These are phyloP conservation scores for Drosophila azteca DNA, from an alignment of 1,140 invertebrate genomes.

Conservation along the genomic window DNA sequence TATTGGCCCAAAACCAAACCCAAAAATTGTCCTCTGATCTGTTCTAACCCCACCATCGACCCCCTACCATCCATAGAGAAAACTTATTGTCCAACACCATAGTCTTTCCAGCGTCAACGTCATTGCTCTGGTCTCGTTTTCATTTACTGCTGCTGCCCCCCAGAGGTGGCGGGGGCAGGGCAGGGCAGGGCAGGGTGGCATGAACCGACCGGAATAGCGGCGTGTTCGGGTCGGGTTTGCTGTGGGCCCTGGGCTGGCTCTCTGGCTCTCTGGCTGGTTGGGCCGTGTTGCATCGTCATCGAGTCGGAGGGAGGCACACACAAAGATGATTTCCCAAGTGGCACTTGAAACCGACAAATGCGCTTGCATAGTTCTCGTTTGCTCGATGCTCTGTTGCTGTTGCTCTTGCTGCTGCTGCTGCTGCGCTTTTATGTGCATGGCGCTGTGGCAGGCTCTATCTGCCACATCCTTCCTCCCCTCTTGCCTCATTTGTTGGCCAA, in stretches of 20 bases:
- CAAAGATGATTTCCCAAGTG: slow-evolving; percentile 81
- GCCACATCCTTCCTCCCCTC: not conserved
- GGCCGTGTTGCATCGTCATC: slow-evolving; percentile 12
- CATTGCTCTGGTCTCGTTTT: slow-evolving; percentile 59
- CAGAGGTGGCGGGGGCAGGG: slow-evolving; percentile 24
- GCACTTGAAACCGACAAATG: slow-evolving; percentile 76
- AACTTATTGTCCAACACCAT: slow-evolving; percentile 57
- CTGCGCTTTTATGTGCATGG: slow-evolving; percentile 66
- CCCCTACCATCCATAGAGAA: slow-evolving; percentile 2
- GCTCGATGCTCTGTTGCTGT: slow-evolving; percentile 23
- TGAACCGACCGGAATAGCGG: not conserved
- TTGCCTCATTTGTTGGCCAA: slow-evolving; percentile 61
- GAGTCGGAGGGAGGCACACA: slow-evolving; percentile 35
- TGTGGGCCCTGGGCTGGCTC: not conserved
- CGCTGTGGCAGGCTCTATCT: slow-evolving; percentile 7
- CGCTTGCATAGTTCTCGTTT: slow-evolving; percentile 49
- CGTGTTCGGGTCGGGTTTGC: not conserved
- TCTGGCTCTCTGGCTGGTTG: not conserved
- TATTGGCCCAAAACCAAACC: slow-evolving; percentile 1
- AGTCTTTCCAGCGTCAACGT: slow-evolving; percentile 56
- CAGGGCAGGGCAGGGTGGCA: not conserved
- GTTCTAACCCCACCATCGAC: not conserved
- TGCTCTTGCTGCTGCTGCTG: slow-evolving; percentile 35
- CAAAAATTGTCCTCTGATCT: slow-evolving; percentile 22
- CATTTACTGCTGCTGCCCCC: slow-evolving; percentile 71